Evolutionary conservation across 1,140 invertebrate genomes (phyloP).

Genomic region (Phymorhynchus buccinoides): DNA sequence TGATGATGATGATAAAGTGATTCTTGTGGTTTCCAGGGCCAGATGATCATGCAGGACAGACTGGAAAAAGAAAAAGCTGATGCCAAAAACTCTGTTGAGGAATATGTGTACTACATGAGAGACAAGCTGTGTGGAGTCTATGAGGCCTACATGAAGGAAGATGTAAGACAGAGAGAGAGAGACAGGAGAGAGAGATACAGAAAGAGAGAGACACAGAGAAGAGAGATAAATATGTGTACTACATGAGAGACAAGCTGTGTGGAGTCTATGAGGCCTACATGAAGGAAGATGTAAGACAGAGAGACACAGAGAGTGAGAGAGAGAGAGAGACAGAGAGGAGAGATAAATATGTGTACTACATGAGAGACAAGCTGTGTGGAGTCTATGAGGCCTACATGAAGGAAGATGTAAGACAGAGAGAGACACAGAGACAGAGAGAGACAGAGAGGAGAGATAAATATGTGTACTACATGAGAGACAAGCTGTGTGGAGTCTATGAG

Average conservation of each 20-base stretch:
- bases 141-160: too few species aligned
- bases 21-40: constrained; percentile 76
- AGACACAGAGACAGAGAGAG: too few species aligned
- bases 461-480: constrained; percentile 94
- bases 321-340: too few species aligned
- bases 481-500: constrained; percentile 83
- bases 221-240: constrained; percentile 99
- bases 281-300: constrained; percentile 80
- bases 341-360: constrained; percentile 99
- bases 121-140: constrained; percentile 85
- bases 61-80: constrained; percentile 95
- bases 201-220: too few species aligned
- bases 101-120: constrained; percentile 97
- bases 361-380: constrained; percentile 87
- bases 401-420: constrained; percentile 81
- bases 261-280: constrained; percentile 86
- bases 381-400: constrained; percentile 84
- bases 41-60: constrained; percentile 90
- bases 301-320: too few species aligned
- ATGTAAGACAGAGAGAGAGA: too few species aligned
- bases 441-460: too few species aligned
- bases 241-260: constrained; percentile 88
- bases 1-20: too few species aligned
- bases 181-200: too few species aligned
- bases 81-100: too few species aligned